Percentiles rank a stretch among this genome's conserved stretches.
These are phyloP conservation scores for Alligator mississippiensis DNA, from an alignment of 2,113 vertebrate genomes.

Conservation along the genomic window DNA sequence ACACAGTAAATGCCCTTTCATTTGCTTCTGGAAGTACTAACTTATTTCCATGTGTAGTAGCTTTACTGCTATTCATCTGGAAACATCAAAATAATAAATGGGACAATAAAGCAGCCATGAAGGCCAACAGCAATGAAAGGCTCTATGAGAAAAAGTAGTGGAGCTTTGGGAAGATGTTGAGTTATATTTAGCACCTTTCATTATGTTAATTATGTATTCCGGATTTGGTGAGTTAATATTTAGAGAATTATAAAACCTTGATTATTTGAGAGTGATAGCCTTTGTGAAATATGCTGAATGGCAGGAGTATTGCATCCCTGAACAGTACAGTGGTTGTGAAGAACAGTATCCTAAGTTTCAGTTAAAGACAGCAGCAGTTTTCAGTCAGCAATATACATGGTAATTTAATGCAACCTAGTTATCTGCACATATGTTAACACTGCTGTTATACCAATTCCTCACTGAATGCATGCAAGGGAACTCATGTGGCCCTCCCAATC, in stretches of 20 bases:
- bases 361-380: constrained; percentile 26
- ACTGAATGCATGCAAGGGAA: constrained; percentile 51
- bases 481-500: constrained; percentile 56
- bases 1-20: not conserved
- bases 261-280: not conserved
- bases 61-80: not conserved
- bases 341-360: constrained; percentile 18
- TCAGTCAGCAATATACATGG: constrained; percentile 9
- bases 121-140: not conserved
- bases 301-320: not conserved
- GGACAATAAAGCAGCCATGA: not conserved
- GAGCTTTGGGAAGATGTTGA: not conserved
- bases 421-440: not conserved
- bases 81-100: not conserved
- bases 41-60: not conserved
- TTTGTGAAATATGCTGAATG: not conserved
- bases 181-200: not conserved
- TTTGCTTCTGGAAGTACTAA: not conserved
- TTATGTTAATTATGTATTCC: accelerated
- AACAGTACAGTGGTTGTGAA: not conserved
- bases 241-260: not conserved
- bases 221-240: not conserved
- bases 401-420: not conserved
- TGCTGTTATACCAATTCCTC: not conserved
- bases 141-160: too few species aligned